A percentile compares a stretch with the other conserved stretches of the same genome.
Conservation (phyloP, 2,888 invertebrate species). For the Conus canariensis region DNA sequence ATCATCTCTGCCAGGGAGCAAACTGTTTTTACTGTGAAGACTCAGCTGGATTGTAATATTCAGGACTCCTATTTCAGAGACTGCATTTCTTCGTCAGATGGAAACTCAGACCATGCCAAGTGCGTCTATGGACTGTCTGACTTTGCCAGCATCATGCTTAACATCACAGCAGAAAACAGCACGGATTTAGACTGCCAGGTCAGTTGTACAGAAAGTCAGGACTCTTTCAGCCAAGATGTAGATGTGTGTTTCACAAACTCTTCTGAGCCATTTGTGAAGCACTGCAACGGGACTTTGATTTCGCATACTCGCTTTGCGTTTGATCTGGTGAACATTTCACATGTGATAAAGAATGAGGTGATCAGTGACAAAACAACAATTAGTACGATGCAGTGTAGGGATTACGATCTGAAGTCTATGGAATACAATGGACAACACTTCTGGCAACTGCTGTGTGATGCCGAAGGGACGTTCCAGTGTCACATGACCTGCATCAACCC, state of each 20-base stretch:
- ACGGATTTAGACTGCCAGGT: slow-evolving; percentile 25
- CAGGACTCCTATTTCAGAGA: slow-evolving; percentile 65
- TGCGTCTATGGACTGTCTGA: slow-evolving; percentile 23
- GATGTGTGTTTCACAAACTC: slow-evolving; percentile 20
- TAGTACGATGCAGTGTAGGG: slow-evolving; percentile 50
- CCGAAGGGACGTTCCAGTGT: slow-evolving; percentile 61
- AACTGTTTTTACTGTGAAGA: slow-evolving; percentile 43
- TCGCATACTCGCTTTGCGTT: slow-evolving; percentile 42
- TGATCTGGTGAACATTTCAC: slow-evolving; percentile 47
- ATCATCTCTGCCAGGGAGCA: slow-evolving; percentile 70
- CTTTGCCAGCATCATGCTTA: slow-evolving; percentile 25
- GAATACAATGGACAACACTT: slow-evolving; percentile 49
- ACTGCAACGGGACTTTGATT: slow-evolving; percentile 43
- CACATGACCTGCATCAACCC: slow-evolving; percentile 53
- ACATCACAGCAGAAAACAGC: neutral
- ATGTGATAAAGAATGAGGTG: slow-evolving; percentile 45
- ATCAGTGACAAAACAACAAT: slow-evolving; percentile 39
- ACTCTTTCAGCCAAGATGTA: neutral
- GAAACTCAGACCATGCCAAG: neutral
- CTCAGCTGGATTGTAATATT: slow-evolving; percentile 63
- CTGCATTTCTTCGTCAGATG: slow-evolving; percentile 52
- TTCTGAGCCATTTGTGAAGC: neutral
- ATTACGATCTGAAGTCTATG: slow-evolving; percentile 66
- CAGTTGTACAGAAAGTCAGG: neutral
- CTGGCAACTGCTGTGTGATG: slow-evolving; percentile 66